Conservation (phyloP, 2,888 invertebrate species). For the Nematopogon swammerdamellus region DNA sequence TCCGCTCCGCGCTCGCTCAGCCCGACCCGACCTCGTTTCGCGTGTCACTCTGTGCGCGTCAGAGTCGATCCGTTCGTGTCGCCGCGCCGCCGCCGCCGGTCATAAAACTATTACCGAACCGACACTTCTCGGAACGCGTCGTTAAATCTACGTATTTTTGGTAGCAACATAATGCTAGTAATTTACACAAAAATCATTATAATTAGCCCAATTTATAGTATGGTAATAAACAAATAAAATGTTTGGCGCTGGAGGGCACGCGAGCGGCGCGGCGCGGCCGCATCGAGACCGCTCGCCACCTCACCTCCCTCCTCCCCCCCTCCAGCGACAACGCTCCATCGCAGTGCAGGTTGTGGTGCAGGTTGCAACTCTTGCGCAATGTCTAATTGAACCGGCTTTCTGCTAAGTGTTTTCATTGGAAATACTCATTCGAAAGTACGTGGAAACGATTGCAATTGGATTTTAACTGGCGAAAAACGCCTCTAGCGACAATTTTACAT, state of each 20-base stretch:
- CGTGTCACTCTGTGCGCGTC: background rate
- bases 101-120: constrained; percentile 19
- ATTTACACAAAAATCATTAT: constrained; percentile 53
- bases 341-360: too few relatives aligned
- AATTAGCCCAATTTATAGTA: constrained; percentile 51
- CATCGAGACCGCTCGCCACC: too few relatives aligned
- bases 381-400: too few relatives aligned
- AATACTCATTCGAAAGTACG: too few relatives aligned
- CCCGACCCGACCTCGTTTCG: background rate
- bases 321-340: too few relatives aligned
- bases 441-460: too few relatives aligned
- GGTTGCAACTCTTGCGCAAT: too few relatives aligned
- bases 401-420: too few relatives aligned
- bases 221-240: constrained; percentile 56
- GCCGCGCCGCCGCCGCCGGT: constrained; percentile 23
- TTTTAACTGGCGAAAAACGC: too few relatives aligned
- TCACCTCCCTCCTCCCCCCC: too few relatives aligned
- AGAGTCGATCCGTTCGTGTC: constrained; percentile 14
- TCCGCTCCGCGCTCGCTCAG: too few relatives aligned
- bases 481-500: too few relatives aligned
- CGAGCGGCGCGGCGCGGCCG: constrained; percentile 25
- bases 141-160: constrained; percentile 56
- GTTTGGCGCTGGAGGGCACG: constrained; percentile 29
- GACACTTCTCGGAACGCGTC: constrained; percentile 50
- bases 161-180: constrained; percentile 55